phyloP scores from a whole-genome alignment of 2,888 invertebrate genomes.

The Sycophila texana region DNA sequence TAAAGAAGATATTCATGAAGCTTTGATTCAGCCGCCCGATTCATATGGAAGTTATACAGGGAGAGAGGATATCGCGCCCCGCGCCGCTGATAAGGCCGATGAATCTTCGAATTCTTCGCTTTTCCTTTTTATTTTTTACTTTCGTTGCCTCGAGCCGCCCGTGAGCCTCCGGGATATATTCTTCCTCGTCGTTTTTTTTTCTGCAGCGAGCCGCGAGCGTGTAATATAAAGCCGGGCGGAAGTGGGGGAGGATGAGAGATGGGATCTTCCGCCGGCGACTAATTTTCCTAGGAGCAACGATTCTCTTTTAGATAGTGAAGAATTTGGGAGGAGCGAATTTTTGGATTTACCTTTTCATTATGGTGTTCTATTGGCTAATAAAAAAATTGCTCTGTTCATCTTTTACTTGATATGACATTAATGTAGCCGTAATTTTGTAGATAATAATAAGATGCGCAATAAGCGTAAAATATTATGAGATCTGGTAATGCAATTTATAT shows the following conservation, averaged over 20 bases:
- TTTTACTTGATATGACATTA: no score
- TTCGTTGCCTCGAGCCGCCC: not conserved
- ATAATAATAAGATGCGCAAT: no score
- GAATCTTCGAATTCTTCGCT: conserved; percentile 36
- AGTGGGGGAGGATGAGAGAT: not conserved
- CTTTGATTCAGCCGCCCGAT: conserved; percentile 42
- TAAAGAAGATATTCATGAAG: conserved; percentile 44
- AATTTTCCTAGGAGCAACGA: not conserved
- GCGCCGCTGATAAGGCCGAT: conserved; percentile 29
- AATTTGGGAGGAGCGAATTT: no score
- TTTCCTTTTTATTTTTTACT: not conserved
- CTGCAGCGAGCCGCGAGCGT: not conserved
- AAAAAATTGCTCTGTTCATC: no score
- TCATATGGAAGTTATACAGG: conserved; percentile 33
- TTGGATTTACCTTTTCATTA: no score
- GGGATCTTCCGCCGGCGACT: not conserved
- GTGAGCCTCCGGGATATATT: not conserved
- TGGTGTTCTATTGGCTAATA: no score
- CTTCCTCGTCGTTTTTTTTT: not conserved
- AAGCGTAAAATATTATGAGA: no score
- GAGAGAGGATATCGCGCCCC: conserved; percentile 1
- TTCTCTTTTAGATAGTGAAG: not conserved
- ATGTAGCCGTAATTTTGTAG: no score
- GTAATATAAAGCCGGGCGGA: not conserved
- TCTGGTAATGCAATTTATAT: no score